Evolutionary conservation across 1,140 invertebrate genomes (phyloP).

Genomic region (Platyscapa corneri): DNA sequence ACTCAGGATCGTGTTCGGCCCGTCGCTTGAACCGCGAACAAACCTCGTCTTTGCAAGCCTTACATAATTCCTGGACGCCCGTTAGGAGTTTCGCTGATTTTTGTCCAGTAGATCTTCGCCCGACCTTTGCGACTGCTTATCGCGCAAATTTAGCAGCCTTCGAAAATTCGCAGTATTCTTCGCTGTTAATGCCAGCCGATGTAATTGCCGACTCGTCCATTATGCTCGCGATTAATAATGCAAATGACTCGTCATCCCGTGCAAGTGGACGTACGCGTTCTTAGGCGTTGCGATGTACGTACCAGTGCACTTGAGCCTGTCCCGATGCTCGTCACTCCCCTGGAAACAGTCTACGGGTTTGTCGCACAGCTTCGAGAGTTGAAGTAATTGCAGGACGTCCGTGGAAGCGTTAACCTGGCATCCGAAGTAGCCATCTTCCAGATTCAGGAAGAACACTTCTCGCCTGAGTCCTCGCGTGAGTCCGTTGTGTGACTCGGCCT

Average conservation of each 20-base stretch:
- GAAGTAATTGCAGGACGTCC: slow-evolving; percentile 94
- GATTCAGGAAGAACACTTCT: slow-evolving; percentile 96
- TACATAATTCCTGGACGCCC: background rate
- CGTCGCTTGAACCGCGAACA: background rate
- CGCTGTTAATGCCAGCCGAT: no score
- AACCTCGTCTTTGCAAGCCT: background rate
- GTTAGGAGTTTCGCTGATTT: no score
- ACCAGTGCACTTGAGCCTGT: slow-evolving; percentile 95
- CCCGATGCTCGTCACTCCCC: slow-evolving; percentile 91
- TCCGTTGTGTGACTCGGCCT: slow-evolving; percentile 84
- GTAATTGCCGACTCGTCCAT: no score
- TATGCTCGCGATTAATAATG: no score
- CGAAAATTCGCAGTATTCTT: no score
- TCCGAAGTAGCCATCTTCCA: slow-evolving; percentile 97
- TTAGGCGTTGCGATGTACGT: slow-evolving; percentile 67
- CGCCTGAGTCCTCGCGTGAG: slow-evolving; percentile 87
- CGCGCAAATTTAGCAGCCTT: no score
- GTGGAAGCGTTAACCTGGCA: slow-evolving; percentile 97
- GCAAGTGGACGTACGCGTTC: no score
- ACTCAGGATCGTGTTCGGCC: background rate
- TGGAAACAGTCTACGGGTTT: slow-evolving; percentile 90
- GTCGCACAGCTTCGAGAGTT: slow-evolving; percentile 95
- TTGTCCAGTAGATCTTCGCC: no score
- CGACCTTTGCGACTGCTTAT: no score
- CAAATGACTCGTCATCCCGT: no score